Percentiles rank a stretch among this genome's conserved stretches.
phyloP scores from a whole-genome alignment of 2,797 vertebrate species.

The Macroramphosus scolopax region DNA sequence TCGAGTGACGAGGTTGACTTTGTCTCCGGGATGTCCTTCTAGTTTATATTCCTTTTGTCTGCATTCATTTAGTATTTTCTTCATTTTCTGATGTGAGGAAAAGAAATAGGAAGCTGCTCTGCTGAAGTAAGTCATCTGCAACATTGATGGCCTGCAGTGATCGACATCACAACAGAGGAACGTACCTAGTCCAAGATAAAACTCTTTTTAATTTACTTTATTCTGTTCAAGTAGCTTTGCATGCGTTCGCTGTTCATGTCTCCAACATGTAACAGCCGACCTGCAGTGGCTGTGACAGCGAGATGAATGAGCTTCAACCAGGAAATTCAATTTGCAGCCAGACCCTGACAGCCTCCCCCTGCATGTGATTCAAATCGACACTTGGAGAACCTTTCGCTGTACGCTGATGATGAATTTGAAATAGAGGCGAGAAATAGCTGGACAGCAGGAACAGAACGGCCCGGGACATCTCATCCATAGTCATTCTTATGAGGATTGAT shows the following conservation, averaged over 20 bases:
- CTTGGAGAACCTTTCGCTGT: constrained; percentile 45
- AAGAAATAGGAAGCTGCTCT: no score
- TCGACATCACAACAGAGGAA: no score
- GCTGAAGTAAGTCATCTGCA: no score
- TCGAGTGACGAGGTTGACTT: no score
- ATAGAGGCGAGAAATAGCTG: constrained; percentile 69
- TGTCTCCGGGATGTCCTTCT: no score
- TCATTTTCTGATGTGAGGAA: no score
- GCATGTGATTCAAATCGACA: constrained; percentile 59
- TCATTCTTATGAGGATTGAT: constrained; percentile 7
- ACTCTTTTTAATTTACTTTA: no score
- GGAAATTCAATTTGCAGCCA: constrained; percentile 67
- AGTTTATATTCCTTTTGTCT: no score
- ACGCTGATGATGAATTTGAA: constrained; percentile 66
- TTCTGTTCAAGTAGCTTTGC: no score
- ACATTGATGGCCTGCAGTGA: no score
- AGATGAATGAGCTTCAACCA: constrained; percentile 45
- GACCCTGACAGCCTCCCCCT: constrained; percentile 48
- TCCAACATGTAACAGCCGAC: neutral
- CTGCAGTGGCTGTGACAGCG: constrained; percentile 29
- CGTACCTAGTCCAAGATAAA: no score
- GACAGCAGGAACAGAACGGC: constrained; percentile 30
- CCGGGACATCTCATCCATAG: constrained; percentile 8
- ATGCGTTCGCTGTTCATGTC: neutral
- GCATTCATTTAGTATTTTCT: no score